Evolutionary conservation across 2,797 vertebrate species (phyloP).

Genomic region (Aldrovandia affinis): DNA sequence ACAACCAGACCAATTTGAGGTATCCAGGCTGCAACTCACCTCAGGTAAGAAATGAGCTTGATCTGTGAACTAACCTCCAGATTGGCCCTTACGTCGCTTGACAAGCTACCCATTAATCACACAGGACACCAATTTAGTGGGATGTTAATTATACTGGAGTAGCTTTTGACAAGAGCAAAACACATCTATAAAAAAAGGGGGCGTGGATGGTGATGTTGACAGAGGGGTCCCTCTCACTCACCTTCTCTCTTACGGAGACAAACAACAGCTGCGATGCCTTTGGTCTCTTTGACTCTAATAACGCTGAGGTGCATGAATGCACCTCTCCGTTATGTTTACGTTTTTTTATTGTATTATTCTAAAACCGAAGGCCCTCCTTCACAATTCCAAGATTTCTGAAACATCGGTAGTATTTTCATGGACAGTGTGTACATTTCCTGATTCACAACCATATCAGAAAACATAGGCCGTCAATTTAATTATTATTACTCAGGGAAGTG

Average conservation of each 20-base stretch:
- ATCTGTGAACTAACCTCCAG: constrained; percentile 10
- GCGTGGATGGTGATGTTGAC: neutral
- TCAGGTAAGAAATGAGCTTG: constrained; percentile 25
- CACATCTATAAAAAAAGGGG: constrained; percentile 56
- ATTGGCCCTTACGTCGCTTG: neutral
- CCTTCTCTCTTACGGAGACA: constrained; percentile 34
- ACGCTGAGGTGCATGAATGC: constrained; percentile 73
- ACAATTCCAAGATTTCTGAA: too few relatives aligned
- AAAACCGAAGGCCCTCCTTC: too few relatives aligned
- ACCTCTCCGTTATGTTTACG: constrained; percentile 73
- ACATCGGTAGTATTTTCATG: too few relatives aligned
- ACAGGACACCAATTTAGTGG: constrained; percentile 19
- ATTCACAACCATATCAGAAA: too few relatives aligned
- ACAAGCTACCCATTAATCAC: constrained; percentile 20
- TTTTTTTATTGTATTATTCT: too few relatives aligned
- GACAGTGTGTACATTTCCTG: too few relatives aligned
- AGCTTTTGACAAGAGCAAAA: constrained; percentile 53
- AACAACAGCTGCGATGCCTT: constrained; percentile 66
- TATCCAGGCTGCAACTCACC: neutral
- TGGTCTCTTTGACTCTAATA: constrained; percentile 72
- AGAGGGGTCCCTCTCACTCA: neutral
- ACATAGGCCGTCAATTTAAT: too few relatives aligned
- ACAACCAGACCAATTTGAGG: neutral
- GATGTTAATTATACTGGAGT: constrained; percentile 62
- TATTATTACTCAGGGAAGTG: too few relatives aligned